Conservation (phyloP, 2,888 invertebrate species). For the Epinotia nisella region DNA sequence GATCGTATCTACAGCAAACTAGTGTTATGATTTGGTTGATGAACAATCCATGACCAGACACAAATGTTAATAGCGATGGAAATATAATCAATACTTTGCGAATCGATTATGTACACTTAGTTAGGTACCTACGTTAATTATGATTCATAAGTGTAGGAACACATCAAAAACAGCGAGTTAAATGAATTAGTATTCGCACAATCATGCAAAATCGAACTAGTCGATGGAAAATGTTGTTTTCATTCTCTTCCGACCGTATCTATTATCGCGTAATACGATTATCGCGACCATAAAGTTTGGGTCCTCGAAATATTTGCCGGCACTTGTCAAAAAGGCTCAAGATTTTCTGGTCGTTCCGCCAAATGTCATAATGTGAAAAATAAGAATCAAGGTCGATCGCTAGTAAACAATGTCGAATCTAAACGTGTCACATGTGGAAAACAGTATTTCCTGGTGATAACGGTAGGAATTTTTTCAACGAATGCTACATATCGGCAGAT, state of each 20-base stretch:
- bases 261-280: conserved; percentile 42
- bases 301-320: not conserved
- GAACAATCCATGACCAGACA: too few species aligned
- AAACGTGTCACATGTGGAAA: conserved; percentile 36
- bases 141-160: not conserved
- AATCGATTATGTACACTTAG: too few species aligned
- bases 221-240: conserved; percentile 32
- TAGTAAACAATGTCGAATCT: conserved; percentile 36
- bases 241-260: conserved; percentile 21
- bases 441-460: conserved; percentile 42
- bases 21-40: too few species aligned
- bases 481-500: not conserved
- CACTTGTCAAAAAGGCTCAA: not conserved
- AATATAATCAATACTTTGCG: too few species aligned
- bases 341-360: conserved; percentile 9
- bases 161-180: conserved; percentile 7
- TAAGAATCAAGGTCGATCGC: conserved; percentile 34
- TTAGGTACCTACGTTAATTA: too few species aligned
- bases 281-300: conserved; percentile 20
- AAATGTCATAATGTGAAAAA: conserved; percentile 39
- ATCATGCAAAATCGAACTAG: conserved; percentile 24
- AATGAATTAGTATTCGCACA: conserved; percentile 14
- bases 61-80: too few species aligned
- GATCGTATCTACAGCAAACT: too few species aligned
- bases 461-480: conserved; percentile 30